Conservation (phyloP, 2,113 vertebrate genomes). For the Caranx ignobilis region DNA sequence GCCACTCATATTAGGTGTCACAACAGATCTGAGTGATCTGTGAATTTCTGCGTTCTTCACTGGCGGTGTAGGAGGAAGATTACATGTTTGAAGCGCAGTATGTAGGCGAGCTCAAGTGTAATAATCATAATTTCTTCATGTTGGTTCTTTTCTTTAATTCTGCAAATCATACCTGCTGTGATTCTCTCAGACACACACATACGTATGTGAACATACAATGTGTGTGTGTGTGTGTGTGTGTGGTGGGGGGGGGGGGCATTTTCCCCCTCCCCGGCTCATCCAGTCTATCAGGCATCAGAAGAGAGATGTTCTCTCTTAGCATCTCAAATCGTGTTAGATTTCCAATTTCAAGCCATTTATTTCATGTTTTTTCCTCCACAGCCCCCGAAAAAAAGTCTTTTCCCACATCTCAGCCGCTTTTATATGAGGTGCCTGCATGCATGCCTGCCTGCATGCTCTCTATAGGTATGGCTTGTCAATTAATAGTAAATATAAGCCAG, state of each 20-base stretch:
- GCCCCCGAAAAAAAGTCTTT: background rate
- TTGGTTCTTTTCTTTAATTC: conserved; percentile 20
- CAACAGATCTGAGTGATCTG: conserved; percentile 55
- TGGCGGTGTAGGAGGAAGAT: conserved; percentile 29
- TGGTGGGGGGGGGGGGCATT: conserved; percentile 11
- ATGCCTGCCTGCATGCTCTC: background rate
- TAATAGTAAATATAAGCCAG: conserved; percentile 63
- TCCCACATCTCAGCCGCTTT: conserved; percentile 6
- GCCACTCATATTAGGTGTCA: conserved; percentile 50
- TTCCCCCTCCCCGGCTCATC: conserved; percentile 5
- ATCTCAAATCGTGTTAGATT: conserved; percentile 62
- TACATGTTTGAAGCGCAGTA: conserved; percentile 16
- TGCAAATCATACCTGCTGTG: conserved; percentile 32
- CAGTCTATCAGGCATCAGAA: conserved; percentile 28
- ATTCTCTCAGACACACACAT: conserved; percentile 14
- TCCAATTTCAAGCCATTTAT: conserved; percentile 69
- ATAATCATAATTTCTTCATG: conserved; percentile 24
- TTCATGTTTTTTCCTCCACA: conserved; percentile 5
- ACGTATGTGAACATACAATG: too few relatives aligned
- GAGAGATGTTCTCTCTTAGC: conserved; percentile 50
- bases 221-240: too few relatives aligned
- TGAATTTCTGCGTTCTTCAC: conserved; percentile 1
- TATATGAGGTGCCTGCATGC: background rate
- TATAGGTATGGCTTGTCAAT: conserved; percentile 32
- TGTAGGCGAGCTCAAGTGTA: conserved; percentile 20